Percentiles rank a stretch among this genome's conserved stretches.
Evolutionary conservation across 1,140 invertebrate species (phyloP).

Genomic region (Forficula auricularia): DNA sequence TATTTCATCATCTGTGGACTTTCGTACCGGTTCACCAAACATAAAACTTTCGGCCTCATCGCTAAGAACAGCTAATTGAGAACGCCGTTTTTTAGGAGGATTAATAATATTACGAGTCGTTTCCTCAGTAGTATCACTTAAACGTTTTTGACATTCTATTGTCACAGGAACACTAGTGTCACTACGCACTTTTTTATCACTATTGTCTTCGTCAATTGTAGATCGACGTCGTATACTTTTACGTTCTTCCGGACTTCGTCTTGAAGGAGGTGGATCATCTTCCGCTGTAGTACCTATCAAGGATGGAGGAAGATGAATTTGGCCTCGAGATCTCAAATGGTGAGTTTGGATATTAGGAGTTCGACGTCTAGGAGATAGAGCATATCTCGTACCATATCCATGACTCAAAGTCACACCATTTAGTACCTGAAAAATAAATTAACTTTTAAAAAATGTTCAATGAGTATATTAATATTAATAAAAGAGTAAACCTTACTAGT

Average conservation of each 20-base stretch:
- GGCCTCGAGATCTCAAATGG: slow-evolving; percentile 14
- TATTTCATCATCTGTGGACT: slow-evolving; percentile 18
- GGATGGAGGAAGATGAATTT: slow-evolving; percentile 11
- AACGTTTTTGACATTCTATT: background rate
- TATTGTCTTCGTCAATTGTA: background rate
- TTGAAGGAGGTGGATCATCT: slow-evolving; percentile 12
- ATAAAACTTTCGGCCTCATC: slow-evolving; percentile 70
- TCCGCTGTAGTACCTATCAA: slow-evolving; percentile 16
- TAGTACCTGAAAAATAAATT: slow-evolving; percentile 7
- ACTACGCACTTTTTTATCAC: slow-evolving; percentile 2
- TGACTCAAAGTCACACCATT: slow-evolving; percentile 11
- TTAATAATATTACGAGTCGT: slow-evolving; percentile 28
- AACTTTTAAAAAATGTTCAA: background rate
- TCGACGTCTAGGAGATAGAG: slow-evolving; percentile 10
- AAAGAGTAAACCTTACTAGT: no score
- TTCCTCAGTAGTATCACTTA: slow-evolving; percentile 1
- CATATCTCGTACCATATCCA: slow-evolving; percentile 18
- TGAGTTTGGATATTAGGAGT: slow-evolving; percentile 8
- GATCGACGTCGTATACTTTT: background rate
- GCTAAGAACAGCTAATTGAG: slow-evolving; percentile 52
- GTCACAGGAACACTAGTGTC: slow-evolving; percentile 4
- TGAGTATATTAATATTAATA: no score
- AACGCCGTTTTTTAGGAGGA: slow-evolving; percentile 43
- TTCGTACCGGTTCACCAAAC: slow-evolving; percentile 46
- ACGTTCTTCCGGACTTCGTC: background rate